phyloP scores from a whole-genome alignment of 2,888 invertebrate species.

The Tanaodytes sp. region DNA sequence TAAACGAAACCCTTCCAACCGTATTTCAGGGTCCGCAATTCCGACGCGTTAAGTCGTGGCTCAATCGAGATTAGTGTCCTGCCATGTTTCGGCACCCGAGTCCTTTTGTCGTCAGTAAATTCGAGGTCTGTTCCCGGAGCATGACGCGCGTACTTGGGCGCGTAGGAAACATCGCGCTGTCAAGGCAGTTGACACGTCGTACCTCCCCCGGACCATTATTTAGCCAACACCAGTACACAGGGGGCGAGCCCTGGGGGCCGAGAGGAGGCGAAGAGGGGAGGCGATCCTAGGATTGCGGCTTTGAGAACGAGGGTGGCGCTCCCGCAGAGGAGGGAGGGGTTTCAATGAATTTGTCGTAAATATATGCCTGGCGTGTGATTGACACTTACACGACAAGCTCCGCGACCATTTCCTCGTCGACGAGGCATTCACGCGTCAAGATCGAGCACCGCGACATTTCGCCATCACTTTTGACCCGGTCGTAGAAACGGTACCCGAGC shows the following conservation, averaged over 20 bases:
- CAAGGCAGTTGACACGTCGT: slow-evolving; percentile 71
- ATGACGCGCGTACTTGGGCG: slow-evolving; percentile 40
- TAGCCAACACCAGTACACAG: slow-evolving; percentile 68
- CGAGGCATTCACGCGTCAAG: slow-evolving; percentile 19
- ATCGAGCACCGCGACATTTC: slow-evolving; percentile 16
- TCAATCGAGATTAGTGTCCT: slow-evolving; percentile 48
- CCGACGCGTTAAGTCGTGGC: slow-evolving; percentile 16
- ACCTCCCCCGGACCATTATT: slow-evolving; percentile 71
- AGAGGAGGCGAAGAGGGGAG: too few relatives aligned
- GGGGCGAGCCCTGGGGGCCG: too few relatives aligned
- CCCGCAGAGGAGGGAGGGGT: slow-evolving; percentile 51
- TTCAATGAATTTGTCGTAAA: slow-evolving; percentile 67
- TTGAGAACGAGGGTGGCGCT: slow-evolving; percentile 50
- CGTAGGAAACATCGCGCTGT: slow-evolving; percentile 66
- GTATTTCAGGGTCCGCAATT: neutral
- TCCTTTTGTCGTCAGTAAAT: slow-evolving; percentile 56
- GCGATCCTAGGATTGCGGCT: slow-evolving; percentile 66
- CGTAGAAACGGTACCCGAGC: too few relatives aligned
- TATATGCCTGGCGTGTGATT: slow-evolving; percentile 73
- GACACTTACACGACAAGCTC: slow-evolving; percentile 71
- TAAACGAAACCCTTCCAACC: neutral
- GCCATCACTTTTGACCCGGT: neutral
- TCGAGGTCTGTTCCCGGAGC: slow-evolving; percentile 57
- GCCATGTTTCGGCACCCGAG: slow-evolving; percentile 56
- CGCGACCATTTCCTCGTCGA: slow-evolving; percentile 14